Base-by-base conservation (phyloP, 2,113 vertebrate genomes). In the Phycodurus eques region DNA sequence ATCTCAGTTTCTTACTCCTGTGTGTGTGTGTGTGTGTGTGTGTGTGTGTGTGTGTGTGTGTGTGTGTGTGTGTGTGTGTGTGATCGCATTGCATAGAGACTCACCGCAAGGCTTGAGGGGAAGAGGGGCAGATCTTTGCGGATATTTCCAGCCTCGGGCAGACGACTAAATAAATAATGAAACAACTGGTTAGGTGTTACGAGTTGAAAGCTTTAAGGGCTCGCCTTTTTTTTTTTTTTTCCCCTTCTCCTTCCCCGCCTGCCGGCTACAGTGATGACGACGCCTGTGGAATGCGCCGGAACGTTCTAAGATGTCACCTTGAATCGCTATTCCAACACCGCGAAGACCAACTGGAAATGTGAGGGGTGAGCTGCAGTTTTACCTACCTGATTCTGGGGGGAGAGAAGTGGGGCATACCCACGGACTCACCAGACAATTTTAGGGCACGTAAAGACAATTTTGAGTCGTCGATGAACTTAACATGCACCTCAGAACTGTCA, bases 111-210 rank as follows among this genome's bases (percentile, higher is more conserved):
- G 70, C 80, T 2, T 47, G 22, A 35, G 39, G 19, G 7, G 22
- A 13, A 73, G 74, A 77, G 15, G 9, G 64, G 70, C 67, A 69
- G 83, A 83, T 85, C 77, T 81, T 83, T 47, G 67, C 31, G 64
- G 83, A 82, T 82, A 83, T 86, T 88, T 88, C 74, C 71, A 67
- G 89, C 78, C 71, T 83, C 68, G 54, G 74, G 59, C 75, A 77
- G 75, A 86, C 14, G 22, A 66, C 44, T 85, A 88, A 88, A 91
- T 88, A 87, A 89, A 82, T 85, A 78, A 86, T 83, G 79, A 65
- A 78, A 85, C 80, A 80, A 69, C 53, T 80, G 78, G 76, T 84
- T 80, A 80, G 77, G 77, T 80, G 87, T 88, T 77, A 85, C 87
- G 67, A 74, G 75, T 85, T 85, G 78, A 80, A 83, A 80, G 83